phyloP scores from a whole-genome alignment of 2,888 invertebrate genomes.

The Caenorhabditis virilis region DNA sequence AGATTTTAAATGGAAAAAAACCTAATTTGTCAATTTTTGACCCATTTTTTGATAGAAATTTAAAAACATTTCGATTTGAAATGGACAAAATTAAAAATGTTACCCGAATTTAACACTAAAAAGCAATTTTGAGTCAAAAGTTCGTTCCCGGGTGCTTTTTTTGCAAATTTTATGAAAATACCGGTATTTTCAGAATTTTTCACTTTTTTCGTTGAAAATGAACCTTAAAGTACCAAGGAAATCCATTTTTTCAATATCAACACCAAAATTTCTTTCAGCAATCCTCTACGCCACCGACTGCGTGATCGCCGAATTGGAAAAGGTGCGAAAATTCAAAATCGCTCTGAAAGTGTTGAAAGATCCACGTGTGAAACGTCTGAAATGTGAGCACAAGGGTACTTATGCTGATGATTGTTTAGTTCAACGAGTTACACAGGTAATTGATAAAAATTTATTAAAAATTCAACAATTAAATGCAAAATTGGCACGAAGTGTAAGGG shows the following conservation, averaged over 20 bases:
- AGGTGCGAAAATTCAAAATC: conserved; percentile 89
- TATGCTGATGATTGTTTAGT: conserved; percentile 99
- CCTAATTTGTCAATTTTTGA: too few species aligned
- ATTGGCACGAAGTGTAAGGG: background rate
- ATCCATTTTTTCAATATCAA: too few species aligned
- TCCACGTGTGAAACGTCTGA: conserved; percentile 86
- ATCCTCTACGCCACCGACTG: conserved; percentile 98
- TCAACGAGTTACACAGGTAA: conserved; percentile 84
- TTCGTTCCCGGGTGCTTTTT: too few species aligned
- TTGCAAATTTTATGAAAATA: too few species aligned
- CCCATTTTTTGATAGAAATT: too few species aligned
- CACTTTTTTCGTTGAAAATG: background rate
- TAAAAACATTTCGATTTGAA: too few species aligned
- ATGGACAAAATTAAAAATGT: too few species aligned
- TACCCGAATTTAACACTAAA: too few species aligned
- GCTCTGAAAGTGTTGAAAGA: conserved; percentile 86
- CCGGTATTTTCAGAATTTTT: too few species aligned
- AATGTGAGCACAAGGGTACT: conserved; percentile 93
- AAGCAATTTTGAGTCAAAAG: too few species aligned
- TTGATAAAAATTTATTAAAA: conserved; percentile 13
- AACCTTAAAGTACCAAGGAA: too few species aligned
- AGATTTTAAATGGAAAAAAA: too few species aligned
- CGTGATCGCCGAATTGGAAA: conserved; percentile 94
- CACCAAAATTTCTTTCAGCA: conserved; percentile 74
- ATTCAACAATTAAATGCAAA: background rate